Percentiles rank a stretch among this genome's conserved stretches.
Conservation (phyloP, 1,140 invertebrate genomes). For the Drosophila virilis region DNA sequence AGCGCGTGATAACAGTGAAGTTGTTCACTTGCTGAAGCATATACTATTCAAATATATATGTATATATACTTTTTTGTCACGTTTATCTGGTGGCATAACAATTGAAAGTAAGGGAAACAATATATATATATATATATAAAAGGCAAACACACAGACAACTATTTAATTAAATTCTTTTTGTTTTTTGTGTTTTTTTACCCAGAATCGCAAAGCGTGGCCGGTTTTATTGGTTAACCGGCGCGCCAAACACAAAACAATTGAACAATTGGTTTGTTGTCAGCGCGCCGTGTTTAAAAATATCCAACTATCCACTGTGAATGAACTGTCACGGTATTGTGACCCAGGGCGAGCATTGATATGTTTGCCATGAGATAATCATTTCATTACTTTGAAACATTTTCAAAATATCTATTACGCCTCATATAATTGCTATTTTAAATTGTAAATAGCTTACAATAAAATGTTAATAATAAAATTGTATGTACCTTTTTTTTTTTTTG, state of each 20-base stretch:
- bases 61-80: background rate
- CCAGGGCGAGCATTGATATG: conserved; percentile 41
- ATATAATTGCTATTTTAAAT: conserved; percentile 23
- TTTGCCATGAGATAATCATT: conserved; percentile 32
- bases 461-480: background rate
- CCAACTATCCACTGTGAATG: conserved; percentile 20
- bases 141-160: conserved; percentile 13
- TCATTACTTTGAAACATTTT: conserved; percentile 21
- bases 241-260: conserved; percentile 65
- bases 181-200: conserved; percentile 11
- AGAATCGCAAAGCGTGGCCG: conserved; percentile 62
- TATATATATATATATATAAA: conserved; percentile 24
- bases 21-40: background rate
- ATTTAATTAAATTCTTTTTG: conserved; percentile 46
- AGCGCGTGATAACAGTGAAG: conserved; percentile 14
- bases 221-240: conserved; percentile 66
- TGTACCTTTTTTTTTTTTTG: background rate
- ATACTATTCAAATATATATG: background rate
- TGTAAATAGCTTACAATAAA: background rate
- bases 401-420: conserved; percentile 21
- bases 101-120: conserved; percentile 53
- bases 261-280: conserved; percentile 58
- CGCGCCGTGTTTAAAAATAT: conserved; percentile 16
- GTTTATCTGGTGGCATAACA: conserved; percentile 40
- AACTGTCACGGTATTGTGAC: conserved; percentile 58